Percentiles rank a stretch among this genome's conserved stretches.
These are phyloP conservation scores for Harpagoxenus sublaevis DNA, from an alignment of 2,888 invertebrate genomes.

Conservation along the genomic window DNA sequence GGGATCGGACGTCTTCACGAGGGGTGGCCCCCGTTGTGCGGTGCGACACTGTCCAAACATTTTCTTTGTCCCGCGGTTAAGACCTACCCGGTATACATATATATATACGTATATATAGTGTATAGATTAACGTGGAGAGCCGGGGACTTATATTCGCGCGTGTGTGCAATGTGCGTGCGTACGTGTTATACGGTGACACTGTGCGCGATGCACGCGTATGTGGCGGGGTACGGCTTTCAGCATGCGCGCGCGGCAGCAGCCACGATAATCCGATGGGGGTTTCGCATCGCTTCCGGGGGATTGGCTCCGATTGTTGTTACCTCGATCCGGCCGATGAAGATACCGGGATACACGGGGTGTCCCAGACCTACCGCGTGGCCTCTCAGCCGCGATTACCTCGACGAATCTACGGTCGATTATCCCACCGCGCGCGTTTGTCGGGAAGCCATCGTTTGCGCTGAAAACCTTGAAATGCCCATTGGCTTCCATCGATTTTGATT, in stretches of 20 bases:
- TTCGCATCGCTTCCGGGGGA: conserved; percentile 81
- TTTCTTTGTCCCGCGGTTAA: conserved; percentile 86
- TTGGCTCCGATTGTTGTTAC: conserved; percentile 75
- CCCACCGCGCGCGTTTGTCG: not conserved
- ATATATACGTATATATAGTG: conserved; percentile 63
- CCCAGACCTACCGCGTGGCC: conserved; percentile 54
- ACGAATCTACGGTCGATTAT: conserved; percentile 19
- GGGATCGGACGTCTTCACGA: conserved; percentile 75
- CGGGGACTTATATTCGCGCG: conserved; percentile 66
- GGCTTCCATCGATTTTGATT: not conserved
- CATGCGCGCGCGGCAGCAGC: conserved; percentile 68
- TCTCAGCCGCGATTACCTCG: conserved; percentile 24
- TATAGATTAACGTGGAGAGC: conserved; percentile 81
- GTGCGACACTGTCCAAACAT: conserved; percentile 86
- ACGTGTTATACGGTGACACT: not conserved
- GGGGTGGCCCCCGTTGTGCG: conserved; percentile 78
- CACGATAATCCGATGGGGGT: conserved; percentile 82
- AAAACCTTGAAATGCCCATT: not conserved
- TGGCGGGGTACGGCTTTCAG: conserved; percentile 74
- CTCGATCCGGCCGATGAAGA: conserved; percentile 77
- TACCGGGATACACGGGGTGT: conserved; percentile 68
- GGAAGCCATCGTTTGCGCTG: not conserved
- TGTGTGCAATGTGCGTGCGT: not conserved
- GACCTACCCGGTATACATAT: conserved; percentile 78
- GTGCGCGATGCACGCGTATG: not conserved